phyloP scores from a whole-genome alignment of 2,797 vertebrate species.

The Antennarius maculatus region DNA sequence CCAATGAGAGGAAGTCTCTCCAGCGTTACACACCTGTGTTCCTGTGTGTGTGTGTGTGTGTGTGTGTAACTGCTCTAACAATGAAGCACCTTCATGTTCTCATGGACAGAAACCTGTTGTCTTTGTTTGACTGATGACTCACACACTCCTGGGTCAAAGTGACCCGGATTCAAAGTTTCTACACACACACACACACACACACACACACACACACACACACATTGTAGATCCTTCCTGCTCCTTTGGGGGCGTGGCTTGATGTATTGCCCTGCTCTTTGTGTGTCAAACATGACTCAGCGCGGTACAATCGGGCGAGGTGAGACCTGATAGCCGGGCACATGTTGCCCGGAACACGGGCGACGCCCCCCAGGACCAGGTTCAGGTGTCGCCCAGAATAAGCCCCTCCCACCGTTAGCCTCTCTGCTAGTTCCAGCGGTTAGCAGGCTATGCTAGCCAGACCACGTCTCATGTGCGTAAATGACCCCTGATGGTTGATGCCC shows the following conservation, averaged over 20 bases:
- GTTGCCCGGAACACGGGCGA: constrained; percentile 59
- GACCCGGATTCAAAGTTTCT: no score
- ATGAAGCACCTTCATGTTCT: constrained; percentile 55
- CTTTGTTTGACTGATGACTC: constrained; percentile 62
- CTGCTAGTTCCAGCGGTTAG: constrained; percentile 41
- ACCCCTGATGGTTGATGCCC: constrained; percentile 1
- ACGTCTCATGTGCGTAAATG: constrained; percentile 69
- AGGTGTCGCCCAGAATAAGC: background rate
- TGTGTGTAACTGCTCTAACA: constrained; percentile 52
- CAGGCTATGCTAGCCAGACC: constrained; percentile 64
- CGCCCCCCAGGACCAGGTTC: constrained; percentile 68
- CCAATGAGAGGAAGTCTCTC: no score
- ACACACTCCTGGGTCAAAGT: background rate
- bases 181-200: no score
- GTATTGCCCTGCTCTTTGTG: background rate
- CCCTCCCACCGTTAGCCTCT: constrained; percentile 42
- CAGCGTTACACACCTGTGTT: no score
- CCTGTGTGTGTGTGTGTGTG: no score
- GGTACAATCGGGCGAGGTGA: constrained; percentile 17
- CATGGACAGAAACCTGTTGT: constrained; percentile 33
- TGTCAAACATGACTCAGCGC: constrained; percentile 37
- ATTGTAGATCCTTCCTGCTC: no score
- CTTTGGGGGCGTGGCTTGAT: no score
- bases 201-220: no score
- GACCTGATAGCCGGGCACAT: constrained; percentile 43